Evolutionary conservation across 2,113 vertebrate species (phyloP).

Genomic region (Chamaetylas fuelleborni): DNA sequence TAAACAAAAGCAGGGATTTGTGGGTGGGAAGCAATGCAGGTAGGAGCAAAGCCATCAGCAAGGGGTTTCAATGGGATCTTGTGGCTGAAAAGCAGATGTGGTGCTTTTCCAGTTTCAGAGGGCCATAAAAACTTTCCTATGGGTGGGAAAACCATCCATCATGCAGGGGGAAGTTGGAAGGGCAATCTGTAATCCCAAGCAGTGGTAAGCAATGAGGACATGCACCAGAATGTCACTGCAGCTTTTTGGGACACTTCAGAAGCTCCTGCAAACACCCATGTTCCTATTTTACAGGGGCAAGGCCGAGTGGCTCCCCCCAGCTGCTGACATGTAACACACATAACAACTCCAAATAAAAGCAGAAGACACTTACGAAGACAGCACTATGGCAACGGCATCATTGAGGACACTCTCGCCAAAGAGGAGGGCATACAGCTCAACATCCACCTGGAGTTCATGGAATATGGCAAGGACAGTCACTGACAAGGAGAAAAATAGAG

Average conservation of each 20-base stretch:
- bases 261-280: not conserved
- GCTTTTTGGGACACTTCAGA: not conserved
- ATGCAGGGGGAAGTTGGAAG: not conserved
- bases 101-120: not conserved
- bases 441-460: constrained; percentile 96
- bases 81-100: not conserved
- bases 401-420: constrained; percentile 98
- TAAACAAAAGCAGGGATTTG: not conserved
- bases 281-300: not conserved
- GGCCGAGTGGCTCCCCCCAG: not conserved
- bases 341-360: constrained; percentile 25
- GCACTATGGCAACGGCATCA: constrained; percentile 93
- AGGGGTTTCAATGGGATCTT: not conserved
- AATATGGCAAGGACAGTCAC: constrained; percentile 99
- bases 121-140: not conserved
- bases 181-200: not conserved
- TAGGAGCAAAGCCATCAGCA: not conserved
- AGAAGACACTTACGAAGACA: constrained; percentile 92
- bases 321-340: not conserved
- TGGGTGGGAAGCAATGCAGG: not conserved
- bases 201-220: not conserved
- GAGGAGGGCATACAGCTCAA: constrained; percentile 93
- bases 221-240: not conserved
- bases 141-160: not conserved
- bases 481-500: constrained; percentile 69